Percentiles rank a stretch among this genome's conserved stretches.
These are phyloP conservation scores for Neogobius melanostomus DNA, from an alignment of 2,113 vertebrate species.

Conservation along the genomic window DNA sequence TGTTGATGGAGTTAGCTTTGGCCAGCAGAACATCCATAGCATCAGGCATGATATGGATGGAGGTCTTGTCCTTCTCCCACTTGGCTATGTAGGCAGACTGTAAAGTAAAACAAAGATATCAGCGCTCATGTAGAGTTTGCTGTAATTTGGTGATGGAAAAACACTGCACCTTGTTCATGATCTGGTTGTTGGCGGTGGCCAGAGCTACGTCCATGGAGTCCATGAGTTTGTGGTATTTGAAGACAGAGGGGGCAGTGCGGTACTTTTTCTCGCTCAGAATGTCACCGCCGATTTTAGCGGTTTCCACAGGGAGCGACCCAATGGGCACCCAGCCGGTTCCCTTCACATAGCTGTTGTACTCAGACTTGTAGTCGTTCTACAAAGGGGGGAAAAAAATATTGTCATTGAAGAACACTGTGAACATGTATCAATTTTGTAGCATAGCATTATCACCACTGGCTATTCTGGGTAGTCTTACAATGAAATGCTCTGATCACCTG, in stretches of 20 bases:
- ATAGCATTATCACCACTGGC: too few species aligned
- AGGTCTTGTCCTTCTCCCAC: slow-evolving; percentile 92
- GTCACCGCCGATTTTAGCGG: slow-evolving; percentile 84
- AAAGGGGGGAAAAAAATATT: background rate
- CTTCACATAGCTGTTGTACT: slow-evolving; percentile 86
- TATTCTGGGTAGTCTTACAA: background rate
- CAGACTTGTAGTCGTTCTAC: slow-evolving; percentile 85
- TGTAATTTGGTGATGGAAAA: background rate
- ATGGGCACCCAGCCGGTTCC: slow-evolving; percentile 92
- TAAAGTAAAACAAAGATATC: slow-evolving; percentile 24
- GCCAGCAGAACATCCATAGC: slow-evolving; percentile 87
- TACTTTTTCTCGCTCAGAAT: slow-evolving; percentile 91
- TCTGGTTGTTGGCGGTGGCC: slow-evolving; percentile 88
- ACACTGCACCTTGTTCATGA: slow-evolving; percentile 88
- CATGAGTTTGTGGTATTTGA: slow-evolving; percentile 85
- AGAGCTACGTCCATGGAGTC: slow-evolving; percentile 92
- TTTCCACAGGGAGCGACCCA: slow-evolving; percentile 88
- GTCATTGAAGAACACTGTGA: background rate
- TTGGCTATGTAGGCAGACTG: slow-evolving; percentile 87
- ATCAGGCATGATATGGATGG: slow-evolving; percentile 89
- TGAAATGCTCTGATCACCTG: background rate
- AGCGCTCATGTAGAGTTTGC: background rate
- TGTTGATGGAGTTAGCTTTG: slow-evolving; percentile 87
- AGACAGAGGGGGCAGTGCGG: slow-evolving; percentile 86
- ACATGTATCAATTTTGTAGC: background rate